Evolutionary conservation across 2,888 invertebrate genomes (phyloP), one percentile per base, ranked within the genome.

Genomic region (Drosophila vallismaia): DNA sequence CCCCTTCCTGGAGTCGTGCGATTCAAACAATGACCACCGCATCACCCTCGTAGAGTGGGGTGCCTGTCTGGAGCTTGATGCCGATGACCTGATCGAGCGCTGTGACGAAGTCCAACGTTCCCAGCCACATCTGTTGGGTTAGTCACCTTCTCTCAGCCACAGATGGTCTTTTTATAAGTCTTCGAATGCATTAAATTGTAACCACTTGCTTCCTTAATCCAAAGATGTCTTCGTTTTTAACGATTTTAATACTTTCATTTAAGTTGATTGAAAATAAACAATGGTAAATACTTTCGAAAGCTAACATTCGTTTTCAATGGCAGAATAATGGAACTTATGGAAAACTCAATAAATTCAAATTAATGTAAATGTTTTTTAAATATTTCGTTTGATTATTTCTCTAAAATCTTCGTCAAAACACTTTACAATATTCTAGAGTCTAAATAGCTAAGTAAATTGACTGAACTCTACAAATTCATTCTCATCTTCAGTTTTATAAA

Each of bases 41-140:
- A 96, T 99, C 91, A 96, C 97, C 26, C 94, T 99, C 75, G 92
- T 94, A 78, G 99, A 99, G 93, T 99, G 99, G 99, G 98, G 97
- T 79, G 94, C 94, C 86, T 97, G 97, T 86, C 93, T 97, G 89
- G 95, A 97, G 90, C 93, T 98, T 62, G 95, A 96, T 77, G 95
- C 96, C 95, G 94, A 94, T 77, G 96, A 96, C 88, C 92, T 97
- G 78, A 95, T 96, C 79, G 96, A 96, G 85, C 94, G 94, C 81
- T 97, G 97, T 91, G 96, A 96, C 88, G 94, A 95, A 88, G 93
- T 97, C 80, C 93, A 94, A 31, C 94, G 93, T 72, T 93, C 88
- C 28, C 83, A 84, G 51, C 90, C 91, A 9, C 90, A 90, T 69
- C 76, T 90, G 55, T 73, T 90, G 71, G 90, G 91, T 52, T 91